A percentile compares a stretch with the other conserved stretches of the same genome.
These are phyloP conservation scores for Grus americana DNA, from an alignment of 2,113 vertebrate species.

Conservation along the genomic window DNA sequence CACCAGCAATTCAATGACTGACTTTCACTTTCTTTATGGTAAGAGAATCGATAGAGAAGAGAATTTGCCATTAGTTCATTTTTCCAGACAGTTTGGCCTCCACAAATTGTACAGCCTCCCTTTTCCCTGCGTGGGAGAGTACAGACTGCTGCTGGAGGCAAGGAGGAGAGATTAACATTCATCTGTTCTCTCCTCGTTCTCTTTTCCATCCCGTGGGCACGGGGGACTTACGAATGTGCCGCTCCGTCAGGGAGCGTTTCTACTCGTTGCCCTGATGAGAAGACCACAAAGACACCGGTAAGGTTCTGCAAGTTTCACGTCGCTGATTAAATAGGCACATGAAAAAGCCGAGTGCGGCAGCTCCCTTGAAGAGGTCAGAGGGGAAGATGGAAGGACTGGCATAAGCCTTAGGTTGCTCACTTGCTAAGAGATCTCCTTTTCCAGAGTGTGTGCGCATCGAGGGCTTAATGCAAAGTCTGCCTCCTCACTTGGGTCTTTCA, in stretches of 20 bases:
- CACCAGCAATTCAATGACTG: not conserved
- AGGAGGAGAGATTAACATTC: slow-evolving; percentile 42
- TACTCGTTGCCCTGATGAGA: not conserved
- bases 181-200: not conserved
- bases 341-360: not conserved
- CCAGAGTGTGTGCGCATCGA: fast-evolving
- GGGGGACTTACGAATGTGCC: not conserved
- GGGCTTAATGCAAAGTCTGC: not conserved
- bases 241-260: not conserved
- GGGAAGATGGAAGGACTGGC: not conserved
- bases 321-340: not conserved
- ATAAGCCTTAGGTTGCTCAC: fast-evolving
- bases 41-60: not conserved
- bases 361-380: not conserved
- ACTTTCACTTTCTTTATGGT: slow-evolving; percentile 18
- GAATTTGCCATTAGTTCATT: not conserved
- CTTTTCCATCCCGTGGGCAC: slow-evolving; percentile 5
- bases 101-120: slow-evolving; percentile 23
- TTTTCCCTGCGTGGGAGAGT: slow-evolving; percentile 51
- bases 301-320: not conserved
- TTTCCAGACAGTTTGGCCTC: slow-evolving; percentile 39
- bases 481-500: not conserved
- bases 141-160: slow-evolving; percentile 47
- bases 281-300: not conserved
- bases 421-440: not conserved